Evolutionary conservation across 2,113 vertebrate species (phyloP), one percentile per base, ranked within the genome.

Genomic region (Aviceda subcristata): DNA sequence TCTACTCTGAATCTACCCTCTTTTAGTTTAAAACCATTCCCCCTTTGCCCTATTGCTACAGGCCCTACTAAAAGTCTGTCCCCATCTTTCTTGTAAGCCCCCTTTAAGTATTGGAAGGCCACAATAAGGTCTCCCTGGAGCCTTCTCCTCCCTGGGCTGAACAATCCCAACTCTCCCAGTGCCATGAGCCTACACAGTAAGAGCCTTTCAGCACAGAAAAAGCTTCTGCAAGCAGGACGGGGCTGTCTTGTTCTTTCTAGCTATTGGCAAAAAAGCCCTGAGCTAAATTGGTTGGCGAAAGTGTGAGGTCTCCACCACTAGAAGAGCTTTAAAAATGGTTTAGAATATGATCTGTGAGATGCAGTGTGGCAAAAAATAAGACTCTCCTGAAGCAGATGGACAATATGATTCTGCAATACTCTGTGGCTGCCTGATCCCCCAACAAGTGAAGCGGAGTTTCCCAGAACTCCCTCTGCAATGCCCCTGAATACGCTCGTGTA

Each of bases 401-500:
- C 3, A 30, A 9, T 4, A 48, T 20, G 9, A 29, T 62, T 17
- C 24, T 36, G 18, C 32, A 62, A 10, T 7, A 19, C 23, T 27
- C 32, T 56, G 57, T 20, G 41, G 7, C 12, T 41, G 6, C 3
- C 0, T 34, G 24, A 29, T 62, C 8, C 11, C 8, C 5, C 29
- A 60, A 11, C 4, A 60, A 56, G 23, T 6, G 46, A 74, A 73
- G 50, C 4, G 16, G 30, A 71, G 12, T n/a, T 83, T 62, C 41
- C n/a, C 38, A 63, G 22, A 32, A 23, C 55, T 75, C 9, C 45
- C 17, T 81, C 27, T 66, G 17, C 24, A 39, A 14, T 39, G 17
- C 2, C 29, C 26, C 5, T 38, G 57, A 68, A 38, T 29, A 7
- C 10, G 0, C 4, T 29, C 6, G 4, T 1, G 4, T 6, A 60